Conservation (phyloP, 2,888 invertebrate genomes). For the Leptura quadrifasciata region DNA sequence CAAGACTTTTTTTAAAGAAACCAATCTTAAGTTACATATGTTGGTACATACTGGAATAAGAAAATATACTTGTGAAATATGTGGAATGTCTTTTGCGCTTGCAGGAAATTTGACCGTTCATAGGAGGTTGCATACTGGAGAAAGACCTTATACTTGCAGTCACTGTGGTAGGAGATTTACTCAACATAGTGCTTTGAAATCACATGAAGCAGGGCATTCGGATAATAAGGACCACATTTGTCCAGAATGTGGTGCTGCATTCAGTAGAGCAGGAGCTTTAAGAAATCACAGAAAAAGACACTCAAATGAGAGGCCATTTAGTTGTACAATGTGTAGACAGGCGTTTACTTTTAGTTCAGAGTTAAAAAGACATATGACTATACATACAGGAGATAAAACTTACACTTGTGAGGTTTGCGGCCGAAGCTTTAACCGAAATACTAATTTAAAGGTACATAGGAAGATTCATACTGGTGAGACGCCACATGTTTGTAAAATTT, state of each 20-base stretch:
- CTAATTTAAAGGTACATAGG: constrained; percentile 64
- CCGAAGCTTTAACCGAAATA: constrained; percentile 61
- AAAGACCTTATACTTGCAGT: not conserved
- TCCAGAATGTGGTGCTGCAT: constrained; percentile 1
- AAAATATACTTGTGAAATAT: constrained; percentile 4
- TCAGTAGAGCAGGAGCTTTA: constrained; percentile 7
- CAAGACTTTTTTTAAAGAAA: not conserved
- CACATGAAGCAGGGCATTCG: not conserved
- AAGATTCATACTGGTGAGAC: constrained; percentile 70
- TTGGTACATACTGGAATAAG: not conserved
- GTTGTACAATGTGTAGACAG: constrained; percentile 1
- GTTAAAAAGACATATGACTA: constrained; percentile 52
- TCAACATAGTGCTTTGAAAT: constrained; percentile 2
- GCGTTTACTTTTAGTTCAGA: not conserved
- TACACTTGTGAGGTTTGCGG: constrained; percentile 65
- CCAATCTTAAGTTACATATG: not conserved
- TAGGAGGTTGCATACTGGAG: constrained; percentile 1
- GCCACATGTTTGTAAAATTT: constrained; percentile 62
- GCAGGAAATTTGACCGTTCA: not conserved
- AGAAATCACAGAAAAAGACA: not conserved
- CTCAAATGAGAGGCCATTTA: not conserved
- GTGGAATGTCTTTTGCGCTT: constrained; percentile 1
- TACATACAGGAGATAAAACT: constrained; percentile 33
- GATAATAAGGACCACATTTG: constrained; percentile 3
- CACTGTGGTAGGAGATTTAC: constrained; percentile 1